Conservation (phyloP, 2,888 invertebrate species). For the Synanthedon vespiformis region DNA sequence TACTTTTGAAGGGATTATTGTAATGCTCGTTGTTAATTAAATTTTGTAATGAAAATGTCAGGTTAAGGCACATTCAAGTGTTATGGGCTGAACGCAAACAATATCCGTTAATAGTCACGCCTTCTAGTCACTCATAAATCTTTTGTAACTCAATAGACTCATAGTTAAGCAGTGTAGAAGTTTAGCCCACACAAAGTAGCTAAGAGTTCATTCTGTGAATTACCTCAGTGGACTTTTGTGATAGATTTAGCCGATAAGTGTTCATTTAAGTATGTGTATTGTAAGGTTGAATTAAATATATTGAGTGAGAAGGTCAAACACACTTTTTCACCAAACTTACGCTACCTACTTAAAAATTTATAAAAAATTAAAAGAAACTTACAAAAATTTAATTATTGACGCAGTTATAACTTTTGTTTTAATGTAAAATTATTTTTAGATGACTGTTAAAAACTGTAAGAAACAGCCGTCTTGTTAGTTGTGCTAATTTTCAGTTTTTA, state of each 20-base stretch:
- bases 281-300: constrained; percentile 6
- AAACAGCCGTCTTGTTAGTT: no score
- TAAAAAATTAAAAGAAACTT: no score
- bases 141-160: constrained; percentile 42
- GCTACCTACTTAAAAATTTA: no score
- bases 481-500: no score
- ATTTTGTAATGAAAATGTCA: constrained; percentile 9
- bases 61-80: not conserved
- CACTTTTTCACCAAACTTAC: no score
- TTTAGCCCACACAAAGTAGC: constrained; percentile 18
- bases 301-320: no score
- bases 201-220: constrained; percentile 47
- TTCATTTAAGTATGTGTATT: constrained; percentile 58
- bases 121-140: constrained; percentile 59
- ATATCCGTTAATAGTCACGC: constrained; percentile 55
- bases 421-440: no score
- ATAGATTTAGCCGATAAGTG: constrained; percentile 69
- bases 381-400: no score
- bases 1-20: constrained; percentile 13
- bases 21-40: constrained; percentile 18
- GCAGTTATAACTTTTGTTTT: no score
- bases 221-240: constrained; percentile 68
- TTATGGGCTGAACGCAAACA: constrained; percentile 22
- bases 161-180: constrained; percentile 30
- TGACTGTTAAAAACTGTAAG: no score